Evolutionary conservation across 2,888 invertebrate species (phyloP).

Genomic region (Lottia gigantea): DNA sequence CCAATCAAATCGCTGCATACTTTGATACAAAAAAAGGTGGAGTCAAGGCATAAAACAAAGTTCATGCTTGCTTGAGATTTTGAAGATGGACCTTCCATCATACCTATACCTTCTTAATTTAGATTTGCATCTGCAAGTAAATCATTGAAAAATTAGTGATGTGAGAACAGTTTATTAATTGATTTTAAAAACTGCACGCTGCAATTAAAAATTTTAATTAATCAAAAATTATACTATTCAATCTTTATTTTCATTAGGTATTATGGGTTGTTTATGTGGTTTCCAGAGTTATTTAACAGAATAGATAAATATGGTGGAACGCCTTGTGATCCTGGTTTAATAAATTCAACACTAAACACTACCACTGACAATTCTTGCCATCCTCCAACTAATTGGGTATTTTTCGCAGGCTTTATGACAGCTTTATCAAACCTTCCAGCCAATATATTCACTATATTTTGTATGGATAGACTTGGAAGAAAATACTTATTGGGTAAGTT

Average conservation of each 20-base stretch:
- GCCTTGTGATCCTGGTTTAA: slow-evolving; percentile 42
- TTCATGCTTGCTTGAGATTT: no score
- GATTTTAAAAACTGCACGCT: no score
- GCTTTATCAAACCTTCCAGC: slow-evolving; percentile 66
- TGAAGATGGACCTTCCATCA: no score
- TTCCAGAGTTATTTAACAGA: slow-evolving; percentile 92
- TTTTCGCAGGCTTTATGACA: slow-evolving; percentile 63
- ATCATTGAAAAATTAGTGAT: no score
- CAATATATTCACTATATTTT: slow-evolving; percentile 62
- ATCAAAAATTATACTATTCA: no score
- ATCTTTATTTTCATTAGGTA: slow-evolving; percentile 73
- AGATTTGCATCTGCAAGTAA: no score
- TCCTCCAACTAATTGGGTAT: slow-evolving; percentile 48
- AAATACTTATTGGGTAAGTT: slow-evolving; percentile 59
- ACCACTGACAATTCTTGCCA: slow-evolving; percentile 24
- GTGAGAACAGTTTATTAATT: no score
- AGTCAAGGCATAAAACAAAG: no score
- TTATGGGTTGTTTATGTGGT: slow-evolving; percentile 97
- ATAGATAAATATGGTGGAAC: slow-evolving; percentile 67
- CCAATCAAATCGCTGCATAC: no score
- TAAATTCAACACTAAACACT: slow-evolving; percentile 16
- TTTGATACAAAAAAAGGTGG: no score
- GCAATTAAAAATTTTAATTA: no score
- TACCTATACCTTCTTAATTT: no score
- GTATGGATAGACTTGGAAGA: slow-evolving; percentile 66